Base-by-base conservation (phyloP, 2,113 vertebrate genomes). In the Gymnocephalus cernua region DNA sequence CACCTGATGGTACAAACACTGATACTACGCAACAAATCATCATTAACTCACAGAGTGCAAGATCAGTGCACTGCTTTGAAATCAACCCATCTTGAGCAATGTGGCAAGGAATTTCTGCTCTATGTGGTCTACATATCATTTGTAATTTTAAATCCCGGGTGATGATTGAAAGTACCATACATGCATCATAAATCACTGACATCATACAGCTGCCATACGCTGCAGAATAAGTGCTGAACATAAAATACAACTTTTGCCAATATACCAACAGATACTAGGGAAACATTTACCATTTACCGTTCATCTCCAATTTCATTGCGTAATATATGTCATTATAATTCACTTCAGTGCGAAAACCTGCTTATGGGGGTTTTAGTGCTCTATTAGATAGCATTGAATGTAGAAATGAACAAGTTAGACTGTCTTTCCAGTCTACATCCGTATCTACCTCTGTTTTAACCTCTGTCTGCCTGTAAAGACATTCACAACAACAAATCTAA, bases 81-180 rank as follows among this genome's bases (percentile, higher is more conserved):
- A 16, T 58, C 51, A 47, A 19, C 47, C 25, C 23, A 45, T 11
- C 15, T 41, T 13, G 23, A 35, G 19, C 13, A 12, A 35, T n/a
- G 63, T 35, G 41, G 59, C 72, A 63, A 38, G 54, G 45, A 59
- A 47, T 25, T 67, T 57, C 27, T 8, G 25, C 61, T 25, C 54
- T 8, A 9, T 19, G 23, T 23, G 54, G 61, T 6, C 1, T 0
- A 5, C 3, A 47, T 61, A 44, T 21, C 25, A 62, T 57, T 56
- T 74, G 59, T 27, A 57, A 15, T 18, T 50, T 44, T 23, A 25
- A 76, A 21, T 61, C 51, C 4, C 11, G 19, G n/a, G 48, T 44
- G 53, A 74, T 48, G 58, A 48, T 80, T 82, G 50, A 27, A 44
- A 71, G 72, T 23, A 71, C 51, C 59, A 27, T 41, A 41, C 65